Conservation (phyloP, 2,797 vertebrate species). For the Arrhamphus sclerolepis region DNA sequence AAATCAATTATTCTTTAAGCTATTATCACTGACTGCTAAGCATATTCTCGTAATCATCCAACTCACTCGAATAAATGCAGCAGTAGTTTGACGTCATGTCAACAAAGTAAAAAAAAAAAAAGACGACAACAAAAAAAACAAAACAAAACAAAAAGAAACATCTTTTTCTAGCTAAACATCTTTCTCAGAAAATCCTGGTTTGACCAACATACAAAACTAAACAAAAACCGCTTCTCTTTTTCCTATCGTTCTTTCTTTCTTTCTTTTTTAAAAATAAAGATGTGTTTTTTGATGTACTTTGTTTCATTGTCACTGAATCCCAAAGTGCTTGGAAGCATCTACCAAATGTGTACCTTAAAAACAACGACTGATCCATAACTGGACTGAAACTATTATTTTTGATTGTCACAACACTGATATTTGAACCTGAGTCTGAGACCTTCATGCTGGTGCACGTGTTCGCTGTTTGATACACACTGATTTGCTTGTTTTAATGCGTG, state of each 20-base stretch:
- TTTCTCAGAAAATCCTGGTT: slow-evolving; percentile 49
- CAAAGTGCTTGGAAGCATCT: slow-evolving; percentile 76
- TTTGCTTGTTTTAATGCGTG: slow-evolving; percentile 22
- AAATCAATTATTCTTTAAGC: slow-evolving; percentile 24
- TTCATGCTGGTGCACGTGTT: slow-evolving; percentile 64
- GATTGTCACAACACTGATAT: slow-evolving; percentile 73
- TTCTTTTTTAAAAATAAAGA: no score
- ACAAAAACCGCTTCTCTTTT: not conserved
- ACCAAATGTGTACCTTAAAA: slow-evolving; percentile 58
- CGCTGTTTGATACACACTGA: slow-evolving; percentile 43
- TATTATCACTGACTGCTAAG: slow-evolving; percentile 7
- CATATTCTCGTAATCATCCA: slow-evolving; percentile 16
- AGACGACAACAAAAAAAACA: no score
- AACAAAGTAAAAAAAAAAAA: slow-evolving; percentile 12
- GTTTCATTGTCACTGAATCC: slow-evolving; percentile 67
- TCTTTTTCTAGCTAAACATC: slow-evolving; percentile 54
- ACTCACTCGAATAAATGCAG: slow-evolving; percentile 15
- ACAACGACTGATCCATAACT: slow-evolving; percentile 45
- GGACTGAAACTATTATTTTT: slow-evolving; percentile 45
- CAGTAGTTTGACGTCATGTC: slow-evolving; percentile 32
- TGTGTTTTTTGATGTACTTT: slow-evolving; percentile 57
- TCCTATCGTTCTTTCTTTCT: not conserved
- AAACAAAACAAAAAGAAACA: no score
- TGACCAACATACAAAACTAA: slow-evolving; percentile 52
- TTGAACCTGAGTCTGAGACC: slow-evolving; percentile 72